phyloP scores from a whole-genome alignment of 2,797 vertebrate genomes.

The Bothrops alternatus region DNA sequence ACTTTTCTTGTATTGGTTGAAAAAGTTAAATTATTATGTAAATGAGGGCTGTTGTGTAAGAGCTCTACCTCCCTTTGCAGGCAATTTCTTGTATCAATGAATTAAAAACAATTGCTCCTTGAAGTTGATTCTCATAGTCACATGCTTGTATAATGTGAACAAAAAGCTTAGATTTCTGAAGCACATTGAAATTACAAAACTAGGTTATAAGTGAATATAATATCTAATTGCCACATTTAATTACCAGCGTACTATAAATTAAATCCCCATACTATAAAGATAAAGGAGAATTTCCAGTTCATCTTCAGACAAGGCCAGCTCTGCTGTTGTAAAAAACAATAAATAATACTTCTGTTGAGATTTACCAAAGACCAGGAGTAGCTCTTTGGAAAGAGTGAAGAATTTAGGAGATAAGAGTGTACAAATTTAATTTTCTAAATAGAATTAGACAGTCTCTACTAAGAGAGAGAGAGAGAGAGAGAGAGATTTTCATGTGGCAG shows the following conservation, averaged over 20 bases:
- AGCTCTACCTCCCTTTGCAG: conserved; percentile 55
- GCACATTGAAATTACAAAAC: conserved; percentile 60
- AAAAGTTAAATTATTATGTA: conserved; percentile 47
- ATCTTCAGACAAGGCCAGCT: conserved; percentile 44
- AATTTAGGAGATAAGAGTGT: neutral
- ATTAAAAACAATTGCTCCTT: neutral
- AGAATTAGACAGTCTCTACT: neutral
- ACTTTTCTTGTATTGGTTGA: conserved; percentile 38
- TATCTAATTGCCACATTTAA: conserved; percentile 58
- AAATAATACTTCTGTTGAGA: conserved; percentile 38
- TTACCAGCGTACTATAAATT: conserved; percentile 65
- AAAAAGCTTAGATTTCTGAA: conserved; percentile 59
- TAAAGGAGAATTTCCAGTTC: conserved; percentile 59
- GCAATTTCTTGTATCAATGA: conserved; percentile 55
- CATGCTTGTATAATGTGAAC: conserved; percentile 57
- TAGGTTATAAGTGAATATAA: conserved; percentile 65
- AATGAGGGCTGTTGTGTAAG: conserved; percentile 52
- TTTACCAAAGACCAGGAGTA: conserved; percentile 38
- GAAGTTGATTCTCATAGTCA: conserved; percentile 52
- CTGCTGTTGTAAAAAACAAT: conserved; percentile 44
- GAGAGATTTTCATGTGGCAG: neutral
- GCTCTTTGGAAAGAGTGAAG: conserved; percentile 36
- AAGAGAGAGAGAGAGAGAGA: neutral
- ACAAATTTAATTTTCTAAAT: conserved; percentile 21
- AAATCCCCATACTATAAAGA: conserved; percentile 52